Percentiles rank a stretch among this genome's conserved stretches.
phyloP scores from a whole-genome alignment of 2,113 vertebrate genomes.

The Sterrhoptilus dennistouni region DNA sequence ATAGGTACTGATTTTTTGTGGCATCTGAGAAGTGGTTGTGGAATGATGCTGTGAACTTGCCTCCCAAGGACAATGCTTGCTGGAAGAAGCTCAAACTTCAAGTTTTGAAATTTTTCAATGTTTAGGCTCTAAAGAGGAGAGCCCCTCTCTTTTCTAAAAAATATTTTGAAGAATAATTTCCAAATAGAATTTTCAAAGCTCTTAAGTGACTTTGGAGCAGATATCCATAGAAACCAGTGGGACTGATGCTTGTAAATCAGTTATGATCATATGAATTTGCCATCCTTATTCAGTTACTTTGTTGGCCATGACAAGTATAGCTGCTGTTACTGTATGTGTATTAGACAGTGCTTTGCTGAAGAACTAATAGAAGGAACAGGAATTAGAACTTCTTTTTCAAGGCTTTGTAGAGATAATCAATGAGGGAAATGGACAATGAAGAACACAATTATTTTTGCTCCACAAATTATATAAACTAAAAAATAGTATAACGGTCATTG shows the following conservation, averaged over 20 bases:
- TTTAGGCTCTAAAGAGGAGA: not conserved
- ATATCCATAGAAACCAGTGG: not conserved
- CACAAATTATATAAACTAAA: not conserved
- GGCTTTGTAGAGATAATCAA: not conserved
- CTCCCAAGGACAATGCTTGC: not conserved
- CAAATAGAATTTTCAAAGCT: not conserved
- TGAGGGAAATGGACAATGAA: not conserved
- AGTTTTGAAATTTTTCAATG: not conserved
- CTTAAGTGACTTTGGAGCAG: not conserved
- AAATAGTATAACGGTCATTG: not conserved
- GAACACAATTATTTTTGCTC: not conserved
- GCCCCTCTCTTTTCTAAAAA: not conserved
- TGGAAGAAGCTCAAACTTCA: not conserved
- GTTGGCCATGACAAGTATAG: not conserved
- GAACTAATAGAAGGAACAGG: not conserved
- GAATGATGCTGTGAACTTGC: not conserved
- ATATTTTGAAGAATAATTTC: not conserved
- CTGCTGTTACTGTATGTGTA: not conserved
- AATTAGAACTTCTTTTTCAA: not conserved
- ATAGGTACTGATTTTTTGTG: constrained; percentile 81
- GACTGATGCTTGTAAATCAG: not conserved
- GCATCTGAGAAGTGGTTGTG: not conserved
- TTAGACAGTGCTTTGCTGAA: not conserved
- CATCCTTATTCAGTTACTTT: not conserved
- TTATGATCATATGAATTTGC: not conserved